Evolutionary conservation across 2,797 vertebrate genomes (phyloP).

Genomic region (Pangasius macronema): DNA sequence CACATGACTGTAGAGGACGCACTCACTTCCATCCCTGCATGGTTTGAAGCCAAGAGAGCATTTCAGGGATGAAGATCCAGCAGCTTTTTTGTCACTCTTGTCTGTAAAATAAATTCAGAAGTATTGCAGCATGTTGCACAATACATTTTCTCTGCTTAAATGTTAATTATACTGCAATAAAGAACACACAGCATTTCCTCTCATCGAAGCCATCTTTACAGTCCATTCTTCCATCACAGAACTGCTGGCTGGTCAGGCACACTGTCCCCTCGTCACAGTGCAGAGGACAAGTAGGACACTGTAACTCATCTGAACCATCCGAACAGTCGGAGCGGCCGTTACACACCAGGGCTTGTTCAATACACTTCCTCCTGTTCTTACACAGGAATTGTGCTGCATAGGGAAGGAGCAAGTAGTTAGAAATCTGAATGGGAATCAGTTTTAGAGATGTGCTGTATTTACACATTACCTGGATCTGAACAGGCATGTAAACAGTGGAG

Average conservation of each 20-base stretch:
- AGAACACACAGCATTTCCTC: constrained; percentile 45
- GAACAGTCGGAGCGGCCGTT: constrained; percentile 71
- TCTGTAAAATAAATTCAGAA: constrained; percentile 19
- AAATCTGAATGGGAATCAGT: background rate
- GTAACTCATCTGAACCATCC: constrained; percentile 73
- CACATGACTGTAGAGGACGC: constrained; percentile 76
- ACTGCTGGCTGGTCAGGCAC: constrained; percentile 46
- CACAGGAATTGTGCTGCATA: constrained; percentile 72
- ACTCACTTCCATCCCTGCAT: constrained; percentile 78
- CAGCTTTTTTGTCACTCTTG: background rate
- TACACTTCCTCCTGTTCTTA: constrained; percentile 66
- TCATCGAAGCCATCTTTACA: constrained; percentile 57
- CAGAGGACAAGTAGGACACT: constrained; percentile 59
- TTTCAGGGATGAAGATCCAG: constrained; percentile 50
- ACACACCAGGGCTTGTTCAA: constrained; percentile 64
- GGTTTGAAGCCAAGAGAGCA: constrained; percentile 69
- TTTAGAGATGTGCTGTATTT: background rate
- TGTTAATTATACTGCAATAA: background rate
- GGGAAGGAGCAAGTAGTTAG: background rate
- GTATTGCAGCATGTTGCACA: background rate
- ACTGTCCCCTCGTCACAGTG: constrained; percentile 43
- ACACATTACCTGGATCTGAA: constrained; percentile 53
- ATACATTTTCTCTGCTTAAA: background rate
- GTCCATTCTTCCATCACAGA: constrained; percentile 54
- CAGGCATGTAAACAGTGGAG: constrained; percentile 68